phyloP scores from a whole-genome alignment of 2,113 vertebrate species.

The Centrocercus urophasianus region DNA sequence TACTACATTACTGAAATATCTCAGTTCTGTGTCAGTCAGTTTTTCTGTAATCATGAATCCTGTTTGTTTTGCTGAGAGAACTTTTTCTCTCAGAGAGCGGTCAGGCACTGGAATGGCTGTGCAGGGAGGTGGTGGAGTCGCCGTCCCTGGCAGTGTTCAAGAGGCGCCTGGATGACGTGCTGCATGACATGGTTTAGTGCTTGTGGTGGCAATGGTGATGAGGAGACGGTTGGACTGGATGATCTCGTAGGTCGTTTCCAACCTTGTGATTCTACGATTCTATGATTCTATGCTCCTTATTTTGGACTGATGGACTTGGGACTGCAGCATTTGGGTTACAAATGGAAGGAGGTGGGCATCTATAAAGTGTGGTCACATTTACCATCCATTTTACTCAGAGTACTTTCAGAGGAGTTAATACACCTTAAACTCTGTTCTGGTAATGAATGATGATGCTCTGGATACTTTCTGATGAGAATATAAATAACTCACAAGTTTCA shows the following conservation, averaged over 20 bases:
- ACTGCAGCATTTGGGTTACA: background rate
- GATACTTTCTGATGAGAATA: conserved; percentile 19
- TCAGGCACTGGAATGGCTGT: no score
- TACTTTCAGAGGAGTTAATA: background rate
- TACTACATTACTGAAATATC: background rate
- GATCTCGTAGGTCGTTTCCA: no score
- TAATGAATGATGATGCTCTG: background rate
- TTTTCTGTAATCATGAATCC: background rate
- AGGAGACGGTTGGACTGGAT: no score
- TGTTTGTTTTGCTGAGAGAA: background rate
- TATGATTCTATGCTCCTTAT: background rate
- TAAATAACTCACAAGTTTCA: background rate
- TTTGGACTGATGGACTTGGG: background rate
- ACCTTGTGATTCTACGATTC: no score
- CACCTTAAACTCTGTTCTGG: background rate
- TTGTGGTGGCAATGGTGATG: no score
- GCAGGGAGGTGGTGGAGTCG: no score
- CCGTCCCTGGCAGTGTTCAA: no score
- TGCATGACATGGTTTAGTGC: no score
- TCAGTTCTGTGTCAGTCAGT: background rate
- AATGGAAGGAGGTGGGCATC: background rate
- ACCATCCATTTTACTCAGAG: background rate
- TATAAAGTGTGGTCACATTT: conserved; percentile 13
- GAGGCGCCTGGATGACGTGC: no score
- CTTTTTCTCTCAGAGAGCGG: no score